phyloP scores from a whole-genome alignment of 2,113 vertebrate species.

The Hyaena hyaena region DNA sequence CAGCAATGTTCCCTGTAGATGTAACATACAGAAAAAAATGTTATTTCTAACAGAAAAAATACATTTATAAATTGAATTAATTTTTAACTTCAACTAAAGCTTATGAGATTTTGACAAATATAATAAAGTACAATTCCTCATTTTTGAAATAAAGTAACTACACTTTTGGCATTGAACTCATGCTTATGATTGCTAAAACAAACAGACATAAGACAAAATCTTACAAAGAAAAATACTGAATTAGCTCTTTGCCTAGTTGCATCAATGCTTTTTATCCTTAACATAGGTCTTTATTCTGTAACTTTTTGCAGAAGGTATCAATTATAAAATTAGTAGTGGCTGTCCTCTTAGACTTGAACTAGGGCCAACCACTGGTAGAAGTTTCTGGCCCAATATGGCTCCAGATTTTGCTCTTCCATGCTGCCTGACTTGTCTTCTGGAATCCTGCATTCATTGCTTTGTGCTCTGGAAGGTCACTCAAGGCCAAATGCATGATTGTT shows the following conservation, averaged over 20 bases:
- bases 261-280: not conserved
- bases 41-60: slow-evolving; percentile 58
- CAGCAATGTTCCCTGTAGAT: slow-evolving; percentile 90
- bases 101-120: not conserved
- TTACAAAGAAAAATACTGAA: not conserved
- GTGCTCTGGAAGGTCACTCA: not conserved
- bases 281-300: not conserved
- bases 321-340: not conserved
- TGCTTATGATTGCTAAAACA: not conserved
- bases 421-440: not conserved
- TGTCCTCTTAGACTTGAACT: not conserved
- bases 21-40: slow-evolving; percentile 16
- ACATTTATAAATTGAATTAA: not conserved
- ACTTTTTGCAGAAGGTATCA: not conserved
- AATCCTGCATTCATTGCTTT: not conserved
- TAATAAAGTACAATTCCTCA: not conserved
- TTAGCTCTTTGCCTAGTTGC: not conserved
- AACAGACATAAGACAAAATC: not conserved
- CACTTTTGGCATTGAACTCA: not conserved
- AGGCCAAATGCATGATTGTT: not conserved
- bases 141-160: not conserved
- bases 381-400: not conserved
- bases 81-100: not conserved
- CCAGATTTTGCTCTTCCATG: not conserved
- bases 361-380: not conserved